Conservation (phyloP, 2,888 invertebrate genomes). For the Ornithoptera priamus region DNA sequence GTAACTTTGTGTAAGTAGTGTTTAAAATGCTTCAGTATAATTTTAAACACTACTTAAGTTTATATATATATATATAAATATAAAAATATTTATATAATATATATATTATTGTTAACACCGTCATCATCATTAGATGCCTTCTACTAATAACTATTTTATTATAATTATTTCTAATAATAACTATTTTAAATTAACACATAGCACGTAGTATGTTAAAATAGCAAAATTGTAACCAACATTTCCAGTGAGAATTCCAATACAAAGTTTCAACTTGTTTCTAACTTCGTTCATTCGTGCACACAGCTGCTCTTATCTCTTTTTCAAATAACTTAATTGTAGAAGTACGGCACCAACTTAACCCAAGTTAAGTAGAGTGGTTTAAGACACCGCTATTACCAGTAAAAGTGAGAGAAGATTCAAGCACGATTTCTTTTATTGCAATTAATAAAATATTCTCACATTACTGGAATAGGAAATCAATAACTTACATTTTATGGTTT, state of each 20-base stretch:
- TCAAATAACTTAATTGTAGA: conserved; percentile 17
- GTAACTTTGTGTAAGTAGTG: too few relatives aligned
- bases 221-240: conserved; percentile 19
- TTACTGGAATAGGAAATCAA: not conserved
- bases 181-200: not conserved
- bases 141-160: too few relatives aligned
- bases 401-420: not conserved
- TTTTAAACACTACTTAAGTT: too few relatives aligned
- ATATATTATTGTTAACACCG: too few relatives aligned
- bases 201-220: conserved; percentile 1
- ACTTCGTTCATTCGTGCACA: conserved; percentile 28
- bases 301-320: conserved; percentile 27
- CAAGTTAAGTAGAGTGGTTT: conserved; percentile 4
- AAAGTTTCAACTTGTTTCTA: conserved; percentile 25
- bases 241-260: conserved; percentile 23
- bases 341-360: conserved; percentile 5
- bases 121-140: too few relatives aligned
- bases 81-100: too few relatives aligned
- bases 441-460: not conserved
- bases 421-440: not conserved
- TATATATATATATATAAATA: too few relatives aligned
- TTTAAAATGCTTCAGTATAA: too few relatives aligned
- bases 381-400: conserved; percentile 2
- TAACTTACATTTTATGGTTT: not conserved
- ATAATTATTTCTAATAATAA: not conserved